Percentiles rank a stretch among this genome's conserved stretches.
These are phyloP conservation scores for Agrochola macilenta DNA, from an alignment of 2,888 invertebrate species.

Conservation along the genomic window DNA sequence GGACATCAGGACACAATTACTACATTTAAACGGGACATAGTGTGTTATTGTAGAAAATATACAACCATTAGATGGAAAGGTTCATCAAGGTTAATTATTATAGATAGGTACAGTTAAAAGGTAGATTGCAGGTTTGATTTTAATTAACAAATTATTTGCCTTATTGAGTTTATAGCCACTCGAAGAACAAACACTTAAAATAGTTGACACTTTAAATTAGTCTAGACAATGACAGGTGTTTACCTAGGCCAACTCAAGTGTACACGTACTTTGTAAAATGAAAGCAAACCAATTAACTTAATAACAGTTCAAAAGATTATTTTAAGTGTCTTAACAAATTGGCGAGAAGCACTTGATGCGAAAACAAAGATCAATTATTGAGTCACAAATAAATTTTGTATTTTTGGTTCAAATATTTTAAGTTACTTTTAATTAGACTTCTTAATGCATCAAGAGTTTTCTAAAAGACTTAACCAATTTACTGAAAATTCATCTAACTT, in stretches of 20 bases:
- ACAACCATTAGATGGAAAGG: too few species aligned
- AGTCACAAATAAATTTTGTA: background rate
- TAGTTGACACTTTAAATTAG: background rate
- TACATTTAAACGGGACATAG: too few species aligned
- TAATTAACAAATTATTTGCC: background rate
- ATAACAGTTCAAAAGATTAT: constrained; percentile 10
- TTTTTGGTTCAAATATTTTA: background rate
- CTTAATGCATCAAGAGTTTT: constrained; percentile 15
- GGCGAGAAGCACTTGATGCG: background rate
- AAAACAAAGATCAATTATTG: background rate
- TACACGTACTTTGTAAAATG: background rate
- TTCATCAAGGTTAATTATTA: background rate
- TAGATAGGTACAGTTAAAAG: background rate
- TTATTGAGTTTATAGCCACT: background rate
- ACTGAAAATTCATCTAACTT: background rate
- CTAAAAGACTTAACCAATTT: background rate
- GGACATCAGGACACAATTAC: background rate
- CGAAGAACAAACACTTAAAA: constrained; percentile 1
- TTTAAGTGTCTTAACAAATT: constrained; percentile 3
- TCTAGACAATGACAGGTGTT: constrained; percentile 10
- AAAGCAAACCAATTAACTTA: constrained; percentile 4
- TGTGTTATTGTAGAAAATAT: background rate
- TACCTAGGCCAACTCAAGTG: background rate
- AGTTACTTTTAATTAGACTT: background rate
- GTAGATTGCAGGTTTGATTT: background rate